Base-by-base conservation (phyloP, 2,888 invertebrate species). In the Ichneumon xanthorius region DNA sequence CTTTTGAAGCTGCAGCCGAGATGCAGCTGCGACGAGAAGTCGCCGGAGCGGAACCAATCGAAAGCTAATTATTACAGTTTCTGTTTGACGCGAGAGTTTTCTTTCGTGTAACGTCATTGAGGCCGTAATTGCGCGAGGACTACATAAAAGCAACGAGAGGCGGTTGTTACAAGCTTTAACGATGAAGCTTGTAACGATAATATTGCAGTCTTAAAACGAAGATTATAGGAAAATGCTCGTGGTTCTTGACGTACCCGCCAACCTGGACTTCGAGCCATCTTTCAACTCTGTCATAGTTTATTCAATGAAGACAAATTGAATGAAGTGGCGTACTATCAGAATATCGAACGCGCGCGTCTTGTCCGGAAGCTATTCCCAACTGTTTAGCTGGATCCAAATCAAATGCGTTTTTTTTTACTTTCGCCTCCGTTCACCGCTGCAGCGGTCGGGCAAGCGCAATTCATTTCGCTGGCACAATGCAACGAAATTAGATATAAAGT, bases 401-500 rank as follows among this genome's bases (percentile, higher is more conserved):
- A 58, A 14, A 22, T 9, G 26, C 33, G 16, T 63, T 30, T 16
- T 30, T 16, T 16, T 33, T 63, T 33, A 7, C 30, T 4, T 16
- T 33, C 3, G 6, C 33, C 22, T 6, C 61, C 16, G 61, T 14
- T 63, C 16, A n/a, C 7, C 33, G 40, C 26, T 67, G 5, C 65
- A 4, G 22, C 22, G 22, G 53, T 1, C 16, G 40, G 7, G 37
- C 0, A 67, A 65, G 63, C 16, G 9, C 61, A 48, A 68, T 71
- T 26, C 61, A 71, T 65, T 76, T 76, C 22, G 6, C 70, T 68
- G 48, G 40, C 37, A 79, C 83, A 79, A 81, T 84, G 78, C 61
- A 26, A 33, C 63, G 40, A 40, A 78, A 81, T 78, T 77, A 50
- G 68, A 75, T 73, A 81, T 33, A 63, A 78, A 78, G 68, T 77